Conservation (phyloP, 1,140 invertebrate genomes). For the Vanessa tameamea region DNA sequence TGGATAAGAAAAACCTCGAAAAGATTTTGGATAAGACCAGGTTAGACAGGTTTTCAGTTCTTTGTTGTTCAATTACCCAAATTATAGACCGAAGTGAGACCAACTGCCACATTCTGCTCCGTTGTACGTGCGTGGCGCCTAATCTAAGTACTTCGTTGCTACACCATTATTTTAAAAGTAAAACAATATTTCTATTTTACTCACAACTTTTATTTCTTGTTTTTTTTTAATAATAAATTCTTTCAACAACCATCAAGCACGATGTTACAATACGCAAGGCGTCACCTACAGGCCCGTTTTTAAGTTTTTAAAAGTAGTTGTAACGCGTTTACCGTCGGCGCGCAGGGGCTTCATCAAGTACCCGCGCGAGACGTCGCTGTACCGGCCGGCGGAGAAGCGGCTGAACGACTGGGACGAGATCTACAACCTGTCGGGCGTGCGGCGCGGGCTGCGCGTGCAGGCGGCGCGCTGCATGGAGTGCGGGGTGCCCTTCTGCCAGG, state of each 20-base stretch:
- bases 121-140: too few species aligned
- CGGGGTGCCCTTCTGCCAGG: conserved; percentile 99
- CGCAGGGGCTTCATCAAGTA: conserved; percentile 97
- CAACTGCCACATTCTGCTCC: too few species aligned
- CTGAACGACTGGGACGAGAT: conserved; percentile 98
- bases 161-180: too few species aligned
- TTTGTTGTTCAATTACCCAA: not conserved
- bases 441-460: conserved; percentile 93
- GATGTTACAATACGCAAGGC: too few species aligned
- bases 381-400: conserved; percentile 91
- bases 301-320: not conserved
- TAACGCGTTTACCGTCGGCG: not conserved
- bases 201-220: too few species aligned
- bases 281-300: too few species aligned
- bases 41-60: conserved; percentile 64
- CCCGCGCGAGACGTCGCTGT: conserved; percentile 91
- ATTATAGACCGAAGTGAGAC: too few species aligned
- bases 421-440: conserved; percentile 92
- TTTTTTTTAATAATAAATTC: too few species aligned
- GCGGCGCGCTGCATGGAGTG: conserved; percentile 99
- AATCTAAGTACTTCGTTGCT: too few species aligned
- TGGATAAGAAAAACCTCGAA: conserved; percentile 89
- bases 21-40: conserved; percentile 94
- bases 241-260: too few species aligned
- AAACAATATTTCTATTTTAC: too few species aligned